These are phyloP conservation scores for Furcula furcula DNA, from an alignment of 2,888 invertebrate genomes.

Conservation along the genomic window DNA sequence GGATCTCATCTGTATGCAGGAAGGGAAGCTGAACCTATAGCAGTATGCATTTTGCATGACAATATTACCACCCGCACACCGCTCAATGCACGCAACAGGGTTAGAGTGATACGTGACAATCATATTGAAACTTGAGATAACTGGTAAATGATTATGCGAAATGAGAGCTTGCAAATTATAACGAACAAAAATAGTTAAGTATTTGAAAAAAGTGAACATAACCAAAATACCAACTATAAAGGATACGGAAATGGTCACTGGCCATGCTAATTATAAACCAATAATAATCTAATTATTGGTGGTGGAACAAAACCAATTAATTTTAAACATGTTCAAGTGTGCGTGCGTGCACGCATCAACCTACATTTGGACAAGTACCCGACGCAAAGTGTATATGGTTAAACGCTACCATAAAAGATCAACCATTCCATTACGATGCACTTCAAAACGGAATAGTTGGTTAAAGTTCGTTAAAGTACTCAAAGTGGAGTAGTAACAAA, in stretches of 20 bases:
- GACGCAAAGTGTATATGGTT: slow-evolving; percentile 19
- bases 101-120: slow-evolving; percentile 20
- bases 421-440: slow-evolving; percentile 17
- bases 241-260: too few relatives aligned
- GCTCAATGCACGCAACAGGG: slow-evolving; percentile 18
- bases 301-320: too few relatives aligned
- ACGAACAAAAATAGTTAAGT: too few relatives aligned
- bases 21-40: slow-evolving; percentile 16
- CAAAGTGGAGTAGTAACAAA: too few relatives aligned
- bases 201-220: too few relatives aligned
- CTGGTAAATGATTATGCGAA: too few relatives aligned
- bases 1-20: slow-evolving; percentile 26
- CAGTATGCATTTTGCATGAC: slow-evolving; percentile 35
- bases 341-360: slow-evolving; percentile 36
- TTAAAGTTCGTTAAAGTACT: too few relatives aligned
- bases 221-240: too few relatives aligned
- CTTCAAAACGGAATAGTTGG: slow-evolving; percentile 19
- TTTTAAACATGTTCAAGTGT: slow-evolving; percentile 10
- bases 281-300: too few relatives aligned
- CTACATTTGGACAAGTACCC: slow-evolving; percentile 34
- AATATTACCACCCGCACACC: slow-evolving; percentile 33
- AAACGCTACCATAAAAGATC: slow-evolving; percentile 32
- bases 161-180: too few relatives aligned
- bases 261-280: too few relatives aligned
- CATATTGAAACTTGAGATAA: too few relatives aligned